Evolutionary conservation across 2,888 invertebrate genomes (phyloP), one percentile per base, ranked within the genome.

Genomic region (Oxyscelio sp.): DNA sequence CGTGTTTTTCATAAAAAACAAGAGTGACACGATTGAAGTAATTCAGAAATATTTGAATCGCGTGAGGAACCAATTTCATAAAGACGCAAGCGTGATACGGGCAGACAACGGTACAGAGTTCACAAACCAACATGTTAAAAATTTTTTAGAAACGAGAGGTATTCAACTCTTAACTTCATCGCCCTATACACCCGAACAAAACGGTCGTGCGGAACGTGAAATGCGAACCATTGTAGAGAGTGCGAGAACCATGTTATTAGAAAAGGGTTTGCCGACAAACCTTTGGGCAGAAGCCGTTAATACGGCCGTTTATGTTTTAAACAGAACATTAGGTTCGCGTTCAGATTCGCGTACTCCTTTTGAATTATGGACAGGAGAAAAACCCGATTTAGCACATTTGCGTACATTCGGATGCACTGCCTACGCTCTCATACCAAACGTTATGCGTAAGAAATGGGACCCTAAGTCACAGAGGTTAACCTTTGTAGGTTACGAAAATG

Each of bases 151-250:
- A n/a, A n/a, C 3, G n/a, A 13, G 40, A n/a, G 40, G 40, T 40
- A 40, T 40, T 40, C 40, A n/a, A 4, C 5, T 40, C n/a, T 5
- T 40, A n/a, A 40, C 40, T n/a, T 40, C 40, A 3, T 40, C 40
- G 3, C 85, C 75, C 0, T 85, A 83, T 50, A 81, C 83, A 2
- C 80, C 85, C 0, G 71, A 83, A n/a, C 84, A 87, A 52, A 87
- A n/a, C n/a, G n/a, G n/a, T n/a, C n/a, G n/a, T n/a, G n/a, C n/a
- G n/a, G n/a, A n/a, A n/a, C n/a, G n/a, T 5, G 82, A 85, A 22
- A 83, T 74, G 22, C 43, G 83, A 11, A 84, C 82, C 0, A 74
- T 85, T 11, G 31, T 68, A 8, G 84, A 87, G 34, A 48, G 63
- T n/a, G 68, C 54, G 2, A 13, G 40, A n/a, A 52, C 68, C 0